Base-by-base conservation (phyloP, 2,797 vertebrate species). In the Pogoniulus pusillus region DNA sequence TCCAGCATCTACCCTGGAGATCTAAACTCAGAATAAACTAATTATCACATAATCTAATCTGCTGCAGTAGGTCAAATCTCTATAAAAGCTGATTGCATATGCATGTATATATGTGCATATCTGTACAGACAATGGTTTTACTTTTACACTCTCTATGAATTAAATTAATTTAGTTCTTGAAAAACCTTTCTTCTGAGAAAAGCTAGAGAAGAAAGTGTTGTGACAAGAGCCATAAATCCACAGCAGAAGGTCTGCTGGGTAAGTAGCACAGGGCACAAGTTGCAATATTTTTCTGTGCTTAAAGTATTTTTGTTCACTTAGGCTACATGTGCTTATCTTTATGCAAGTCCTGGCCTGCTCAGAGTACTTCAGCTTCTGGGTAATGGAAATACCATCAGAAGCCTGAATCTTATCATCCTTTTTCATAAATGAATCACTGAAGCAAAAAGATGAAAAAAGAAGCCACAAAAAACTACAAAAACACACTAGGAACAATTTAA, bases 341-440 rank as follows among this genome's bases (percentile, higher is more conserved):
- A 94, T 88, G 85, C 71, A 37, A 91, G 77, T 82, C 81, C 71
- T 90, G 81, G 54, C 85, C 74, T 86, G 89, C 58, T 92, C 85
- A 77, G 81, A 62, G 83, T 55, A 65, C 49, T 92, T 94, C 85
- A 91, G 26, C 82, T 94, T 80, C 87, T 77, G 37, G 49, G 65
- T 92, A 93, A 95, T 92, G 78, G 81, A 94, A 90, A 93, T 88
- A 91, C 80, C 60, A 94, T 90, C 85, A 91, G 39, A 88, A 94
- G 71, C 71, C 72, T 88, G 90, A 93, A 88, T 80, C 81, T 91
- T 89, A 93, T 95, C 19, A 89, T 79, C 62, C 68, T 71, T 77
- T 82, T 93, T 93, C 86, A 93, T 87, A 93, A 93, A 94, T 93
- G 81, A 95, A 91, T 90, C 91, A 73, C 57, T 88, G 39, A 1